Base-by-base conservation (phyloP, 30 jellyfish, hydroid and myxozoan species). In the Hydra vulgaris region DNA sequence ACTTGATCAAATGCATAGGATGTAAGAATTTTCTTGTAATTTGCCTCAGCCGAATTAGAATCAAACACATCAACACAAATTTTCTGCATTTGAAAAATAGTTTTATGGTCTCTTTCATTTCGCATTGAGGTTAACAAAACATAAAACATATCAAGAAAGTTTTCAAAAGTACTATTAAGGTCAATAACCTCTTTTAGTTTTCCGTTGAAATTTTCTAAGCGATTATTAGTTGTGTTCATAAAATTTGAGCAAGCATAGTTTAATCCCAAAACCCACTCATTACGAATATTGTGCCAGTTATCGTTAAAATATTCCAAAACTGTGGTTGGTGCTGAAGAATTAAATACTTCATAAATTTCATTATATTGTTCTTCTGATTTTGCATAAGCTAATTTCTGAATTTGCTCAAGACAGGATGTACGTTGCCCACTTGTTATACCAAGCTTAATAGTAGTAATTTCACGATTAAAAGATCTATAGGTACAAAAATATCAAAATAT, bases 221-320 rank as follows among this genome's bases (percentile, higher is more conserved):
- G 85, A 53, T 84, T 84, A 79, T 78, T 79, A 19, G 89, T 84
- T 7, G 77, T 21, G 40, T 82, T 73, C 81, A 72, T 21, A 82
- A 70, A 74, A 74, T 82, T 40, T 53, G 53, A 40, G 27, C 27
- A 5, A 26, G 53, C 82, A 54, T 27, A 82, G 24, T 82, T 74
- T 23, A 78, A 23, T 3, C 94, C 89, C 7, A 21, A 26, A 20
- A 84, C 94, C 94, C 94, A 84, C 69, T 84, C 89, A 17, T 54
- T 85, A 25, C 73, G 27, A 21, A 84, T 84, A 15, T 89, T 83
- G 21, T 79, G 76, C 94, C 94, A 84, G 25, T 79, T 26, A 25
- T 25, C 79, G 8, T 68, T 78, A 54, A 77, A 78, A 77, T 77
- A 84, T 27, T 75, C 26, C 23, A 23, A 16, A 25, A 84, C 94